A percentile compares a stretch with the other conserved stretches of the same genome.
These are phyloP conservation scores for Drosophila guanche DNA, from an alignment of 1,140 invertebrate species.

Conservation along the genomic window DNA sequence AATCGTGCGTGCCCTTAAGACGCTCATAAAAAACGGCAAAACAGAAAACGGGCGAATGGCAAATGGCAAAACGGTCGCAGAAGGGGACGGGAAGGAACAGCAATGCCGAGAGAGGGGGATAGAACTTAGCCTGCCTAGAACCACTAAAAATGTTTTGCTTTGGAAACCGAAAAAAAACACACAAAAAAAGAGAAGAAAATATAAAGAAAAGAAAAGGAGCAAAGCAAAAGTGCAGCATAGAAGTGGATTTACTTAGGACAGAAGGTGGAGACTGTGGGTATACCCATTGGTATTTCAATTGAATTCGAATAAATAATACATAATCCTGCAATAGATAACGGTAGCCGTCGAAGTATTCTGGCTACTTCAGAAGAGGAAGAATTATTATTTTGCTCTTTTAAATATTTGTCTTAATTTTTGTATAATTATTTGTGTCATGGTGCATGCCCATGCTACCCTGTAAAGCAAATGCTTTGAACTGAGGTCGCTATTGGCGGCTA, in stretches of 20 bases:
- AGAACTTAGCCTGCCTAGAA: constrained; percentile 24
- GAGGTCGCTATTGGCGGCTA: constrained; percentile 24
- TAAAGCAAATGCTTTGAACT: constrained; percentile 10
- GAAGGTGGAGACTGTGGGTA: not conserved
- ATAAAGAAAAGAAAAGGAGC: constrained; percentile 28
- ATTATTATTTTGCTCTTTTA: too few relatives aligned
- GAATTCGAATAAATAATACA: too few relatives aligned
- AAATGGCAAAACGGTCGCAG: constrained; percentile 35
- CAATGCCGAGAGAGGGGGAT: too few relatives aligned
- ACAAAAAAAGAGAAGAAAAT: constrained; percentile 31
- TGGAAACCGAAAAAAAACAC: constrained; percentile 45
- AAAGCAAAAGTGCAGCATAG: constrained; percentile 23
- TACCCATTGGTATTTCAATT: not conserved
- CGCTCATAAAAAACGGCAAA: constrained; percentile 75
- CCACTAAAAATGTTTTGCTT: constrained; percentile 71
- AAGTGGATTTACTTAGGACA: constrained; percentile 1
- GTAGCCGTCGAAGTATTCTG: too few relatives aligned
- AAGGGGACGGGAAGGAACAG: not conserved
- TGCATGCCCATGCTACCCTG: too few relatives aligned
- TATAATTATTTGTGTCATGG: too few relatives aligned
- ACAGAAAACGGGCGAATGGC: constrained; percentile 46
- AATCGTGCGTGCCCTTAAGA: constrained; percentile 80
- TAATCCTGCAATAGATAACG: too few relatives aligned
- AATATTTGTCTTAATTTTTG: too few relatives aligned
- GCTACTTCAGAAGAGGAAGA: too few relatives aligned